Evolutionary conservation across 2,113 vertebrate species (phyloP), one percentile per base, ranked within the genome.

Genomic region (Coturnix japonica): DNA sequence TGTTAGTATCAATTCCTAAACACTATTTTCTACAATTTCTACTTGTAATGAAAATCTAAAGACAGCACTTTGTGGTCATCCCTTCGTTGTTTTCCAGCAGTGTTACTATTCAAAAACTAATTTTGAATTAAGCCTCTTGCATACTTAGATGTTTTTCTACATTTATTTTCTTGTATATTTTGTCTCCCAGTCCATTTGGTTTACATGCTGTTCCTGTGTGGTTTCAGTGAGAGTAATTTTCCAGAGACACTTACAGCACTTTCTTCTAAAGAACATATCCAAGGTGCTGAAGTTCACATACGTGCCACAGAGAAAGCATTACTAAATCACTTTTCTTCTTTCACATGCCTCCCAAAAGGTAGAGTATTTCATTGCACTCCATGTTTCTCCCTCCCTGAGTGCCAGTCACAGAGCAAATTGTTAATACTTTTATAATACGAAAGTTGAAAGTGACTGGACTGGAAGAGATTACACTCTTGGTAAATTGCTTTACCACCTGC

Each of bases 401-500:
- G 26, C 11, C 49, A 87, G 53, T 28, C 53, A 65, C 59, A 79
- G 22, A 87, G 44, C 5, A 79, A 92, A 89, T 30, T 7, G 57
- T 65, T 79, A 87, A 84, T 0, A 3, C 22, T 81, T 94, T 75
- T 57, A 57, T 78, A 89, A 93, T 2, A 56, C 57, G 19, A 90
- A 81, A 87, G 21, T 44, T 81, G 57, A 90, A 84, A 84, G 35
- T 60, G 53, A 14, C 59, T 79, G 59, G 66, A 57, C 31, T 73
- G 69, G 31, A 81, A 73, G 67, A 81, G 41, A 60, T 66, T 89
- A 66, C 63, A 87, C 31, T 46, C 49, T 92, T 60, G 75, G 69
- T 70, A 89, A 89, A 89, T 41, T 85, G 66, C 33, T 93, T 93
- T 93, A 61, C 47, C 71, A 80, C 64, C 59, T 80, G 81, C 33